A percentile compares a stretch with the other conserved stretches of the same genome.
These are phyloP conservation scores for Scaptomyza montana DNA, from an alignment of 1,140 invertebrate species.

Conservation along the genomic window DNA sequence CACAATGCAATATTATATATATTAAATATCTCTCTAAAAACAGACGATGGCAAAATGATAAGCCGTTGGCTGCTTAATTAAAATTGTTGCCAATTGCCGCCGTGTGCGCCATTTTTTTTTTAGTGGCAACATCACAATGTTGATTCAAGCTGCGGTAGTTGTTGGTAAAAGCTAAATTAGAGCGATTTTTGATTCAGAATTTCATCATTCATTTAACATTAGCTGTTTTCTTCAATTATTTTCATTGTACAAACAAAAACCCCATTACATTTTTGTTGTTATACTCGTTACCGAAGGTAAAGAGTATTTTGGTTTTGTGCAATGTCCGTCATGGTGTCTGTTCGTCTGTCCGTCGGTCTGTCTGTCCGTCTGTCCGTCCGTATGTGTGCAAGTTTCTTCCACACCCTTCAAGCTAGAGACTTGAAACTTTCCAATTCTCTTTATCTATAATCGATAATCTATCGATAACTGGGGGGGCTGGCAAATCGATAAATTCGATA, in stretches of 20 bases:
- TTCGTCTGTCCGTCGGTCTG: no score
- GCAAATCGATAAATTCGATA: no score
- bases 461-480: no score
- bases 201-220: not conserved
- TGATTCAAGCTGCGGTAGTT: conserved; percentile 83
- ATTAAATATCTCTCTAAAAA: not conserved
- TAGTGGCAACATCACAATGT: conserved; percentile 83
- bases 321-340: no score
- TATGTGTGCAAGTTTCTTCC: no score
- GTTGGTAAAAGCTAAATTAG: conserved; percentile 84
- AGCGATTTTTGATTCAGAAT: conserved; percentile 64
- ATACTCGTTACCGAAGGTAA: no score
- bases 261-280: no score
- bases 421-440: no score
- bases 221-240: conserved; percentile 21
- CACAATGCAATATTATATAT: not conserved
- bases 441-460: no score
- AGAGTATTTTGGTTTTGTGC: no score
- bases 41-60: conserved; percentile 29
- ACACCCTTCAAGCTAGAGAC: no score
- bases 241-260: conserved; percentile 6
- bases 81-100: conserved; percentile 16
- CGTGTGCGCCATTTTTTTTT: conserved; percentile 40
- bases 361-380: no score
- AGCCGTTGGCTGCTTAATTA: not conserved